Evolutionary conservation across 92 coral and sea anemone species (phyloP), one percentile per base, ranked within the genome.

Genomic region (Paragorgia papillata): DNA sequence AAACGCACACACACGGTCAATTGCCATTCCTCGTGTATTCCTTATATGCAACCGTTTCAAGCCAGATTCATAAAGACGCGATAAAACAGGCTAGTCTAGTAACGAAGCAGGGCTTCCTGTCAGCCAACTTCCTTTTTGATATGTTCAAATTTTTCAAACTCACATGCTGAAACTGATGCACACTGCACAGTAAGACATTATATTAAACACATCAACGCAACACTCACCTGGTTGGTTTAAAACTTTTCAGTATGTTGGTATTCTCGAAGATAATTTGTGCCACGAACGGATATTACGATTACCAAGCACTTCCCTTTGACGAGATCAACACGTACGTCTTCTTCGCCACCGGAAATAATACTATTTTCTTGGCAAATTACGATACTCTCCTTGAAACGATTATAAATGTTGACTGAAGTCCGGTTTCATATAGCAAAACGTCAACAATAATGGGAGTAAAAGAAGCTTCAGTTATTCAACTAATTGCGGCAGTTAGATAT

Each of bases 101-200:
- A n/a, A n/a, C n/a, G n/a, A n/a, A n/a, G n/a, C n/a, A n/a, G 26
- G 24, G 73, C 73, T 66, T 66, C 73, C 73, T 66, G 73, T 66
- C 19, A 21, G n/a, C 6, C 55, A 43, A 66, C 73, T 66, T 66
- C 73, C 73, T 66, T 37, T 62, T 22, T 10, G 21, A 66, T 10
- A 10, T 10, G 43, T 37, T 37, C 4, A 4, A 37, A 37, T 37
- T n/a, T 37, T 10, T 37, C 43, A 37, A 37, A 4, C 43, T 37
- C 43, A 4, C 43, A 37, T 10, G 10, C 43, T 37, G 10, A 10
- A 4, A 37, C 6, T 4, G 43, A 37, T 37, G 43, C 43, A 37
- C 43, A 37, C 4, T n/a, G n/a, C n/a, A n/a, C n/a, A n/a, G n/a
- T n/a, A n/a, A n/a, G n/a, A n/a, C n/a, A n/a, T 46, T 46, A 46